Evolutionary conservation across 2,888 invertebrate species (phyloP).

Genomic region (Criorhina ranunculi): DNA sequence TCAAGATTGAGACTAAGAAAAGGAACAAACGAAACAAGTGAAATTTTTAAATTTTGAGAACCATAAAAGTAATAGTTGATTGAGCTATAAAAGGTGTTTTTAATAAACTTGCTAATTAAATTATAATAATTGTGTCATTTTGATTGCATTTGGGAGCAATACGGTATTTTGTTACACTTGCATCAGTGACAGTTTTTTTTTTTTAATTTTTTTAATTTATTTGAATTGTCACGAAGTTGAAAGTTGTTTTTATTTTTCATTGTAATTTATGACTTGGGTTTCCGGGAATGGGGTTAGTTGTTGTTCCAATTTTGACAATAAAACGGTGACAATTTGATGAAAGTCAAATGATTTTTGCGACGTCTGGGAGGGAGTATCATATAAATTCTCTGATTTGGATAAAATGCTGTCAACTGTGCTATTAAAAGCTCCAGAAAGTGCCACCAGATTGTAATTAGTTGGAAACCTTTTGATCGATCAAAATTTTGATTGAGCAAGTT

Average conservation of each 20-base stretch:
- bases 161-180: constrained; percentile 51
- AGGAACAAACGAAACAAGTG: constrained; percentile 32
- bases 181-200: constrained; percentile 23
- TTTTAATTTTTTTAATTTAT: not conserved
- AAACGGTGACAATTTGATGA: constrained; percentile 1
- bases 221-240: not conserved
- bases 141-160: constrained; percentile 49
- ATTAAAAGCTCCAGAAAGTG: too few relatives aligned
- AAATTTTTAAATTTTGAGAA: constrained; percentile 25
- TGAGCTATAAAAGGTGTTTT: constrained; percentile 70
- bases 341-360: not conserved
- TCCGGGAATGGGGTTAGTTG: not conserved
- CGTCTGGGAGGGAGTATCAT: too few relatives aligned
- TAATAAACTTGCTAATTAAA: constrained; percentile 68
- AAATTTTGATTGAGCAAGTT: too few relatives aligned
- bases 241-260: not conserved
- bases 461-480: too few relatives aligned
- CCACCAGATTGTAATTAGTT: too few relatives aligned
- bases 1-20: not conserved
- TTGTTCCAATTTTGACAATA: constrained; percentile 17
- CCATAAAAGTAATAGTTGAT: constrained; percentile 70
- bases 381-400: too few relatives aligned
- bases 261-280: constrained; percentile 3
- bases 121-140: constrained; percentile 74
- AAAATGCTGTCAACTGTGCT: too few relatives aligned